Evolutionary conservation across 2,797 vertebrate genomes (phyloP).

Genomic region (Artibeus lituratus): DNA sequence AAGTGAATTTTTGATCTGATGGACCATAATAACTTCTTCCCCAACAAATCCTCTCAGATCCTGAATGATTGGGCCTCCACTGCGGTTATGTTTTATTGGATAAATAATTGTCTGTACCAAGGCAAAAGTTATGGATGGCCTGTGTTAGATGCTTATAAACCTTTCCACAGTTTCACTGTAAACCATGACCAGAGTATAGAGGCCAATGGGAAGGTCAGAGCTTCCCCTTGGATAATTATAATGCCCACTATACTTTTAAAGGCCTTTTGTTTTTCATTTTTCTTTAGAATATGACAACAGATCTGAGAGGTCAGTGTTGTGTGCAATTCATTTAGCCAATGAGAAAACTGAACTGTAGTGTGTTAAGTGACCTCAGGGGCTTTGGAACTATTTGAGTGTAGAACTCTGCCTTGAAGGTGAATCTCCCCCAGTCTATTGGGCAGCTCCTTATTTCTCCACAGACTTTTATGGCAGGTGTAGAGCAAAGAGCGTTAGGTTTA

Average conservation of each 20-base stretch:
- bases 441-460: not conserved
- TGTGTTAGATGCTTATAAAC: slow-evolving; percentile 6
- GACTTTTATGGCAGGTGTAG: not conserved
- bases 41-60: not conserved
- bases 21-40: slow-evolving; percentile 37
- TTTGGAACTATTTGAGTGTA: not conserved
- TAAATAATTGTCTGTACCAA: slow-evolving; percentile 53
- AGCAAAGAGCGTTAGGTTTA: not conserved
- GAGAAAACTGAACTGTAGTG: not conserved
- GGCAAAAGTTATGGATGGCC: not conserved
- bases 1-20: slow-evolving; percentile 68
- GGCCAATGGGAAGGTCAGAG: not conserved
- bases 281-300: not conserved
- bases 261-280: not conserved
- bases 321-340: not conserved
- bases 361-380: not conserved
- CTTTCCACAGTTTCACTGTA: not conserved
- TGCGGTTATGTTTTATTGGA: slow-evolving; percentile 61
- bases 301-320: not conserved
- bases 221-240: not conserved
- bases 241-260: not conserved
- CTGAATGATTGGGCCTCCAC: slow-evolving; percentile 41
- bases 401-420: not conserved
- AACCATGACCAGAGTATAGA: not conserved
- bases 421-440: not conserved